A percentile compares a stretch with the other conserved stretches of the same genome.
Conservation (phyloP, 2,113 vertebrate genomes). For the Fregetta grallaria region DNA sequence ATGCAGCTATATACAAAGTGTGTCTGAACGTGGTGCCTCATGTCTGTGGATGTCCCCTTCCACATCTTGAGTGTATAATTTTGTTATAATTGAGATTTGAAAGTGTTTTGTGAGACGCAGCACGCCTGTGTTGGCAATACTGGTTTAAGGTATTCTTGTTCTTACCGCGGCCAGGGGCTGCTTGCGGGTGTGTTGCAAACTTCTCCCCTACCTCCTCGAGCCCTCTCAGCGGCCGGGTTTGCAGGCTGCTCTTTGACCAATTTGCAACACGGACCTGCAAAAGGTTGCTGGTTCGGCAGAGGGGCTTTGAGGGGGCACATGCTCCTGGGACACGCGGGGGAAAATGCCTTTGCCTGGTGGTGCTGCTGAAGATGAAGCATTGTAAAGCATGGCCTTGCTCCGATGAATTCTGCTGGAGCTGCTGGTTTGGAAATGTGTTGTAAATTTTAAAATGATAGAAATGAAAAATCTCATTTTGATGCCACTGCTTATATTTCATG, state of each 20-base stretch:
- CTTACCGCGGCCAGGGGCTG: background rate
- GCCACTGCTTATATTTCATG: background rate
- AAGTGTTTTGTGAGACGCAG: fast-evolving
- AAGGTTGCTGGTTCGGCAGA: too few species aligned
- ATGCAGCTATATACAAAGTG: fast-evolving
- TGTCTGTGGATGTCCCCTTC: background rate
- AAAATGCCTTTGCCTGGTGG: background rate
- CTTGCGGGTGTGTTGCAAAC: too few species aligned
- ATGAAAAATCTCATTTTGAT: background rate
- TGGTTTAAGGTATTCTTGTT: background rate
- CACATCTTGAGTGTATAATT: too few species aligned
- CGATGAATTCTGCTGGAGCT: background rate
- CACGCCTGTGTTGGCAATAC: background rate
- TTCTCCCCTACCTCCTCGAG: background rate
- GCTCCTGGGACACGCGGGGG: fast-evolving
- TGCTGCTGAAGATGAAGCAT: background rate
- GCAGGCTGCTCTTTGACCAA: background rate
- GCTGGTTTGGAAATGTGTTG: background rate
- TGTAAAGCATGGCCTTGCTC: background rate
- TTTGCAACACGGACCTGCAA: background rate
- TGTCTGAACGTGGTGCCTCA: background rate
- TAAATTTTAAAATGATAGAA: background rate
- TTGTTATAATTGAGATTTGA: background rate
- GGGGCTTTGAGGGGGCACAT: fast-evolving
- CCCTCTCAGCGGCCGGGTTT: background rate